Conservation (phyloP, 2,113 vertebrate species). For the Pomatostomus ruficeps region DNA sequence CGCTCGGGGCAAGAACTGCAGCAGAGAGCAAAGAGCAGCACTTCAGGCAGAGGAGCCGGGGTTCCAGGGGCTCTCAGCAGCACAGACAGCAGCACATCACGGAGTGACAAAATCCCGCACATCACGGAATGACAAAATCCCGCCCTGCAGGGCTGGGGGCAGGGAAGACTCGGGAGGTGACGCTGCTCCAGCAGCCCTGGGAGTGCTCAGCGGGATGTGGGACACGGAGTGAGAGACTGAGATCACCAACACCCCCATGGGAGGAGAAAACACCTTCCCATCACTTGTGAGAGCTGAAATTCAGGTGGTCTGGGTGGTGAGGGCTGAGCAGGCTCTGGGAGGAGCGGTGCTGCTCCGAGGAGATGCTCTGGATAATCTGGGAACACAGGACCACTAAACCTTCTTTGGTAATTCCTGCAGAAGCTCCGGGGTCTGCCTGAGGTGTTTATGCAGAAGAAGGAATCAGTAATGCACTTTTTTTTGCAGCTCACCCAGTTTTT, state of each 20-base stretch:
- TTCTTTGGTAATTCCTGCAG: background rate
- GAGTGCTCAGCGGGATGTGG: rapidly evolving
- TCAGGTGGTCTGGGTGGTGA: background rate
- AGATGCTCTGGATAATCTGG: background rate
- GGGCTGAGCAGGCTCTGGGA: background rate
- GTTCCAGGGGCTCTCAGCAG: background rate
- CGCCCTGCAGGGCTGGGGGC: background rate
- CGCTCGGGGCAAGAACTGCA: background rate
- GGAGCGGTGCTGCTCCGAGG: background rate
- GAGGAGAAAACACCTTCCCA: background rate
- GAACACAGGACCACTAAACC: background rate
- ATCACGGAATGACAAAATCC: background rate
- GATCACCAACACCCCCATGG: background rate
- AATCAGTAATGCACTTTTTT: background rate
- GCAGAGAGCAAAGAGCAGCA: background rate
- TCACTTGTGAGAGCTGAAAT: background rate
- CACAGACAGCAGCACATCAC: background rate
- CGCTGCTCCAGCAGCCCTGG: background rate
- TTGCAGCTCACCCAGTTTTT: background rate
- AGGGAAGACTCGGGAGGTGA: background rate
- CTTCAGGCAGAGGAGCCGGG: background rate
- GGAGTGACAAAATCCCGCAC: no score
- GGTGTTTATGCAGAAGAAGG: background rate
- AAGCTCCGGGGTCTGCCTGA: background rate
- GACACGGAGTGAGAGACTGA: background rate